phyloP scores from a whole-genome alignment of 2,888 invertebrate genomes.

The Tachina fera region DNA sequence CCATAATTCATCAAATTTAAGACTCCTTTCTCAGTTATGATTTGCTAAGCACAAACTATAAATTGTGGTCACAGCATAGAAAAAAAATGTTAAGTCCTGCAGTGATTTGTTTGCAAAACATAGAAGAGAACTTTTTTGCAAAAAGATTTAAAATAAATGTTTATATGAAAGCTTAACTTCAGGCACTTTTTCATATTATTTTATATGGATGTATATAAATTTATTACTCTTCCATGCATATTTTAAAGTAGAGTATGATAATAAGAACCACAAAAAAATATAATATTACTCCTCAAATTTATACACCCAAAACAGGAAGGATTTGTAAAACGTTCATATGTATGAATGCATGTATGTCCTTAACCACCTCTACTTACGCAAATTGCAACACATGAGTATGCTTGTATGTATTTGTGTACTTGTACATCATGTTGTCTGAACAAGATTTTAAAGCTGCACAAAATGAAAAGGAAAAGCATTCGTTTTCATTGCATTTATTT shows the following conservation, averaged over 20 bases:
- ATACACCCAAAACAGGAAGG: not conserved
- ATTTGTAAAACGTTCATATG: not conserved
- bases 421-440: not conserved
- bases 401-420: not conserved
- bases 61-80: slow-evolving; percentile 22
- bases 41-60: slow-evolving; percentile 23
- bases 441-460: not conserved
- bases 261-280: not conserved
- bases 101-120: not conserved
- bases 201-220: not conserved
- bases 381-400: not conserved
- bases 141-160: slow-evolving; percentile 49
- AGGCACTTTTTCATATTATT: slow-evolving; percentile 42
- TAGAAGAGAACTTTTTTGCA: slow-evolving; percentile 1
- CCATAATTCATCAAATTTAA: not conserved
- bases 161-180: slow-evolving; percentile 35
- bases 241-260: not conserved
- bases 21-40: not conserved
- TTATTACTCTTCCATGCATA: not conserved
- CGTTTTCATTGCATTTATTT: not conserved
- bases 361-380: not conserved
- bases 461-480: not conserved
- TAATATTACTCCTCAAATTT: not conserved
- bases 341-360: not conserved
- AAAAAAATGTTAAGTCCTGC: not conserved